Conservation (phyloP, 2,113 vertebrate species). For the Hylia prasina region DNA sequence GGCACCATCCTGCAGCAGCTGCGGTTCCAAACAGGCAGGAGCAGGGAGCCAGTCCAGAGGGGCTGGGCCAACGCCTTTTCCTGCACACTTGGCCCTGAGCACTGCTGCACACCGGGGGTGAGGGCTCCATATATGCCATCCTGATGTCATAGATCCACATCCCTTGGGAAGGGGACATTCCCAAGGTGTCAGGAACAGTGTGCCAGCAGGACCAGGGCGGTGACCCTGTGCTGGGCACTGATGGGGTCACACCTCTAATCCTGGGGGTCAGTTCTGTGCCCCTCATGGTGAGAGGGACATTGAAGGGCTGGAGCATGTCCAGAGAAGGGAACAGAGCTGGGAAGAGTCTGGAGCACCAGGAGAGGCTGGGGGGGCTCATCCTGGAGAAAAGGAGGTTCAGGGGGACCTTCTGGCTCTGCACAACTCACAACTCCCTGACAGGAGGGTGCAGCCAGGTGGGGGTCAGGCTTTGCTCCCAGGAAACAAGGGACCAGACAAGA, state of each 20-base stretch:
- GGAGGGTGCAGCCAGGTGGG: not conserved
- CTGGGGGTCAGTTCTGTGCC: not conserved
- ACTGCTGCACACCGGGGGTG: fast-evolving
- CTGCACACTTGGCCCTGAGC: fast-evolving
- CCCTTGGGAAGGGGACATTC: not conserved
- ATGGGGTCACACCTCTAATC: not conserved
- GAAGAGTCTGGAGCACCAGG: not conserved
- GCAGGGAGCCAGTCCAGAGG: not conserved
- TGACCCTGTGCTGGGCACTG: not conserved
- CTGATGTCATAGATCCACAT: too few species aligned
- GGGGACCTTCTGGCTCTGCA: not conserved
- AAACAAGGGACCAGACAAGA: not conserved
- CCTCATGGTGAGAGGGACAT: not conserved
- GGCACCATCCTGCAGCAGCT: not conserved
- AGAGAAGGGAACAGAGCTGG: not conserved
- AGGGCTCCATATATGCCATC: too few species aligned
- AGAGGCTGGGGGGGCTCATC: not conserved
- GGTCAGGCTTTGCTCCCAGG: not conserved
- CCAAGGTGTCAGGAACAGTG: not conserved
- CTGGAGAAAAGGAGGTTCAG: not conserved
- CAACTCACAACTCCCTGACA: not conserved
- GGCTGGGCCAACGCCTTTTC: not conserved
- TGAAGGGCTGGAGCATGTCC: not conserved
- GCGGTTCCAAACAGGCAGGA: not conserved
- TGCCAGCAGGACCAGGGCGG: not conserved